phyloP scores from a whole-genome alignment of 92 coral and sea anemone species.

The Parazoanthus atlanticus region DNA sequence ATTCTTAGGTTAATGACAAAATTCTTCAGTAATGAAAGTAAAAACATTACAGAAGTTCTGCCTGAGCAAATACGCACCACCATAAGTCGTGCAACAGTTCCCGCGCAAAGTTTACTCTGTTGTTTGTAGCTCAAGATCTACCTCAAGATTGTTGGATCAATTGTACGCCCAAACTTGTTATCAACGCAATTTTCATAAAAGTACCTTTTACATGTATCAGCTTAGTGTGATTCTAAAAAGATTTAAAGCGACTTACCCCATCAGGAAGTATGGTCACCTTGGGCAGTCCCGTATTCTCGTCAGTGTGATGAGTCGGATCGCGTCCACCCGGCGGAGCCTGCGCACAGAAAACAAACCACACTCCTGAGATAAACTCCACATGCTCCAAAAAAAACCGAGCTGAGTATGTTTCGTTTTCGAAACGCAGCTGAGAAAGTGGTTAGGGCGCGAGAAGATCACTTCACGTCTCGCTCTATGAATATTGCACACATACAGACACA shows the following conservation, averaged over 20 bases:
- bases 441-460: not conserved
- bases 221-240: not conserved
- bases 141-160: not conserved
- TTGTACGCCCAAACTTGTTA: not conserved
- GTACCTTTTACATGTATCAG: not conserved
- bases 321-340: conserved; percentile 31
- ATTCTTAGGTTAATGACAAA: not conserved
- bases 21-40: not conserved
- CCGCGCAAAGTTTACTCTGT: not conserved
- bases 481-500: not conserved
- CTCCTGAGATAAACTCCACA: not conserved
- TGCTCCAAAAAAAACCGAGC: not conserved
- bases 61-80: not conserved
- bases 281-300: conserved; percentile 25
- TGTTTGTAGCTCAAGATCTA: not conserved
- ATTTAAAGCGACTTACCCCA: conserved; percentile 27
- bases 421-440: not conserved
- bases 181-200: not conserved
- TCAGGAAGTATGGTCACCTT: conserved; percentile 35
- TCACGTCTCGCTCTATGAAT: not conserved
- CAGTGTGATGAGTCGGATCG: conserved; percentile 23
- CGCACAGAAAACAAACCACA: not conserved
- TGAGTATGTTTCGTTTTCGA: not conserved
- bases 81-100: not conserved
- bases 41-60: not conserved